phyloP scores from a whole-genome alignment of 2,888 invertebrate genomes.

The Malthinus seriepunctatus region DNA sequence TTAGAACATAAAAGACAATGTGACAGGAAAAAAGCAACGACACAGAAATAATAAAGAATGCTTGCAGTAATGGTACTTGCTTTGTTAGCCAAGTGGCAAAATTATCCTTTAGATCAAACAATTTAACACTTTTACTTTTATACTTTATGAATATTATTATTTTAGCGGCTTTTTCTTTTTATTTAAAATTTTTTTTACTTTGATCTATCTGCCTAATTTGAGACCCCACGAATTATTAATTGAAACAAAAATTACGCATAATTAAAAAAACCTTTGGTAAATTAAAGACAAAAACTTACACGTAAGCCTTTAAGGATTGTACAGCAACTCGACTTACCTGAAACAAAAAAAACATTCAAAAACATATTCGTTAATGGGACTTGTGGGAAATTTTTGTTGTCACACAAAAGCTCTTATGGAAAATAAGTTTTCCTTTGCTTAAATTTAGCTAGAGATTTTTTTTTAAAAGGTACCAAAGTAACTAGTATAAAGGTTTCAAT shows the following conservation, averaged over 20 bases:
- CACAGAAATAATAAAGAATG: conserved; percentile 51
- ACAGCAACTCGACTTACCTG: neutral
- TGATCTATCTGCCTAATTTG: conserved; percentile 1
- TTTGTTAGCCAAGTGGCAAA: conserved; percentile 44
- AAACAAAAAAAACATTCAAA: neutral
- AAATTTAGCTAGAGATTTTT: too few relatives aligned
- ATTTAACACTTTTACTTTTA: conserved; percentile 35
- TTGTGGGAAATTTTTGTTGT: too few relatives aligned
- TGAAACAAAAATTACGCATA: neutral
- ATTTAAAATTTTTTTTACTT: neutral
- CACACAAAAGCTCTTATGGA: too few relatives aligned
- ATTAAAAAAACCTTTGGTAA: neutral
- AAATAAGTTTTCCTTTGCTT: too few relatives aligned
- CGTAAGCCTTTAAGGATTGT: neutral
- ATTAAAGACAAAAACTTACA: conserved; percentile 1
- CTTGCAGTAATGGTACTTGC: conserved; percentile 50
- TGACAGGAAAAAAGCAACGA: conserved; percentile 49
- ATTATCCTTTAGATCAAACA: conserved; percentile 32
- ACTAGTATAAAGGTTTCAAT: too few relatives aligned
- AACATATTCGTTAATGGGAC: neutral
- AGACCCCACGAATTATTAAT: neutral
- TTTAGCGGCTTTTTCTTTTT: neutral
- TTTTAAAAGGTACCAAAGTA: too few relatives aligned
- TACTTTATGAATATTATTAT: conserved; percentile 9
- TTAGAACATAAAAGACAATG: conserved; percentile 51